Evolutionary conservation across 2,113 vertebrate genomes (phyloP).

Genomic region (Cynoglossus semilaevis): DNA sequence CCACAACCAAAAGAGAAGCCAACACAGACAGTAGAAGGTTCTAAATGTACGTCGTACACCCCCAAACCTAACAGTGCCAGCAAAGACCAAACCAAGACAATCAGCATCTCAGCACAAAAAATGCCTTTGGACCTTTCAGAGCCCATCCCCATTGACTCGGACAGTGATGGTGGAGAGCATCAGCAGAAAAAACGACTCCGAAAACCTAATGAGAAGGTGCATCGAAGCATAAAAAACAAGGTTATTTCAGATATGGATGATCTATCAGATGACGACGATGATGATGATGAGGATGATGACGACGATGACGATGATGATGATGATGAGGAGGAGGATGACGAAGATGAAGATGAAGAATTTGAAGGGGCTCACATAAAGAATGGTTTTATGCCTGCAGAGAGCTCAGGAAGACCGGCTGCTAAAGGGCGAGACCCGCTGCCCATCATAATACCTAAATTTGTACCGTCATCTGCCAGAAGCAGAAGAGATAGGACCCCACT

Average conservation of each 20-base stretch:
- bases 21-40: background rate
- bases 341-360: conserved; percentile 79
- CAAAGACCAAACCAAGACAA: conserved; percentile 68
- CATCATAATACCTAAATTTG: conserved; percentile 72
- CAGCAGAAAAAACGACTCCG: conserved; percentile 15
- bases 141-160: conserved; percentile 75
- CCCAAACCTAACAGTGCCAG: conserved; percentile 47
- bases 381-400: conserved; percentile 77
- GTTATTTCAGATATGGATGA: conserved; percentile 51
- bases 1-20: conserved; percentile 11
- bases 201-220: conserved; percentile 29
- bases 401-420: conserved; percentile 73
- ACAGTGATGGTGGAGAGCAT: conserved; percentile 69
- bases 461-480: conserved; percentile 67
- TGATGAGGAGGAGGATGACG: conserved; percentile 83
- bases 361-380: conserved; percentile 73
- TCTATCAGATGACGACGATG: conserved; percentile 47
- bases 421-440: conserved; percentile 81
- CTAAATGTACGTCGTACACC: conserved; percentile 10
- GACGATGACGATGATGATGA: conserved; percentile 77
- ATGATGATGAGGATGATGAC: conserved; percentile 23
- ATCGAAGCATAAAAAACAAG: conserved; percentile 57
- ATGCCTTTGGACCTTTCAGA: conserved; percentile 64
- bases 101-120: conserved; percentile 63
- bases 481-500: conserved; percentile 59